Evolutionary conservation across 2,888 invertebrate genomes (phyloP), one percentile per base, ranked within the genome.

Genomic region (Lingula anatina): DNA sequence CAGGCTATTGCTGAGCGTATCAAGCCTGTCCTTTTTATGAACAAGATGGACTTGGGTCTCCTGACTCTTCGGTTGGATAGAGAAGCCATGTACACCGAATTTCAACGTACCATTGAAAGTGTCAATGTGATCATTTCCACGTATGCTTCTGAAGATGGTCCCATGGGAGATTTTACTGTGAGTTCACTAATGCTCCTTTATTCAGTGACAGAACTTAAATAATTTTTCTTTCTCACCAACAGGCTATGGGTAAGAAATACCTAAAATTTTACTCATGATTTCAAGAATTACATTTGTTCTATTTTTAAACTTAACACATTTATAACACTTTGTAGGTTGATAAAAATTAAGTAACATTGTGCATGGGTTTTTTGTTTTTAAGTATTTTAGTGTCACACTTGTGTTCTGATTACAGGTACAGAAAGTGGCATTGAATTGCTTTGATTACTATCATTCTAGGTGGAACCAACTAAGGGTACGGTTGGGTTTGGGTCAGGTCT

Each of bases 11-110:
- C 95, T 57, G 99, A 99, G 82, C 89, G 99, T 75, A 99, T 99
- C 73, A 97, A 96, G 87, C 99, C 99, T 50, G 92, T 99, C 65
- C 83, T 99, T 70, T 99, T 99, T 88, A 97, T 99, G 97, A 99
- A 99, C 89, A 99, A 99, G 83, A 97, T 99, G 97, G 99, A 99
- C 83, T 89, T 99, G 66, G 99, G 99, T 64, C 84, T 99, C 53
- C 83, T 99, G 36, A 99, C 99, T 80, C 82, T 99, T 75, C 97
- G 99, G 77, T 81, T 97, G 68, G 96, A 92, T 55, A 86, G 89
- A 59, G 99, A 99, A 80, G 94, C 95, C 76, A 83, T 99, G 49
- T 99, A 92, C 82, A 99, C 99, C 81, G 95, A 92, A 70, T 99
- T 99, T 87, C 95, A 95, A 81, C 90, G 97, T 83, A 97, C 97